Base-by-base conservation (phyloP, 2,113 vertebrate genomes). In the Coracopsis vasa region DNA sequence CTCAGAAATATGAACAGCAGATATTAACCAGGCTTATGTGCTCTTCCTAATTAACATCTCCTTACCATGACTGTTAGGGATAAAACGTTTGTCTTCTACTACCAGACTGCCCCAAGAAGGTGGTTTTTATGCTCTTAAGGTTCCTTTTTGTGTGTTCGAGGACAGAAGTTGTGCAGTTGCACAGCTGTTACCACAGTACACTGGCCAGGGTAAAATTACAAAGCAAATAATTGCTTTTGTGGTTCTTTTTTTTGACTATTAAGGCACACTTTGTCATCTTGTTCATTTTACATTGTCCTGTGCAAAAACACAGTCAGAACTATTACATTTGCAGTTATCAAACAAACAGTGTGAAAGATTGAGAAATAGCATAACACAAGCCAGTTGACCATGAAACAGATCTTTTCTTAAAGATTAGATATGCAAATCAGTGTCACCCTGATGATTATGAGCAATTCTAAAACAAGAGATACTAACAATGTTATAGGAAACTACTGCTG, bases 281-380 rank as follows among this genome's bases (percentile, higher is more conserved):
- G 47, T 65, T 95, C 60, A 84, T 94, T 94, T 96, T 93, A 94
- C 88, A 67, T 28, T 44, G 60, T 72, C 54, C 47, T 75, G 54
- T 65, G 65, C 47, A 78, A 61, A 88, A 86, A 9, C 19, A 8
- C 1, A 71, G 80, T 79, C 94, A 92, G 88, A 94, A 53, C 42
- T 78, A 33, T 71, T 78, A 37, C 54, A 84, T 73, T 83, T 78
- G 71, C 85, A 78, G 64, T 88, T 90, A 25, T 6, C 60, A 73
- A 95, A 86, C 8, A 56, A 80, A 80, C 80, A 61, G 65, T 50
- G 58, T 4, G 6, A 45, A 70, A 78, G 65, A 10, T 4, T 48
- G 39, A 75, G 69, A 94, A 92, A 80, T 25, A 74, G 83, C 62
- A 3, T 6, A 71, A 80, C 37, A 23, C 37, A 17, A 44, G 39